Percentiles rank a stretch among this genome's conserved stretches.
Conservation (phyloP, 2,797 vertebrate species). For the Acrossocheilus fasciatus region DNA sequence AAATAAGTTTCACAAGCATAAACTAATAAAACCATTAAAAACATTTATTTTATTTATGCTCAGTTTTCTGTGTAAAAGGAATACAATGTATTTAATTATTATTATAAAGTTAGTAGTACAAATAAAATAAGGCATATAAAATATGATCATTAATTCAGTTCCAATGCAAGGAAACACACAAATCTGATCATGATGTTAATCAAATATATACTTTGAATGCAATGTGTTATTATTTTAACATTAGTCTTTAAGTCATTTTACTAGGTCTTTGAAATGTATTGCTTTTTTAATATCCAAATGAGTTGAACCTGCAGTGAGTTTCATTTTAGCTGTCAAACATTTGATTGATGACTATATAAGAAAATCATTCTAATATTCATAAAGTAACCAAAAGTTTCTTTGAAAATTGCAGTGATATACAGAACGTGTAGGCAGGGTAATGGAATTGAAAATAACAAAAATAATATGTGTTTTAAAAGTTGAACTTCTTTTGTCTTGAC, state of each 20-base stretch:
- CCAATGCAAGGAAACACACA: not conserved
- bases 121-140: not conserved
- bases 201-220: not conserved
- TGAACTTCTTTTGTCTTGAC: too few relatives aligned
- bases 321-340: not conserved
- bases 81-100: too few relatives aligned
- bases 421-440: not conserved
- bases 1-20: not conserved
- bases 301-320: not conserved
- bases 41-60: too few relatives aligned
- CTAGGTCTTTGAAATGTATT: not conserved
- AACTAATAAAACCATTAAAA: not conserved
- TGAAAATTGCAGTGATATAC: not conserved
- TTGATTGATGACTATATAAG: slow-evolving; percentile 16
- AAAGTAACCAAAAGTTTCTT: not conserved
- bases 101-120: too few relatives aligned
- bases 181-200: not conserved
- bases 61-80: too few relatives aligned
- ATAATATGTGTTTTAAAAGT: not conserved
- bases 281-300: not conserved
- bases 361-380: slow-evolving; percentile 7
- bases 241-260: not conserved
- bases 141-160: not conserved
- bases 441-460: not conserved
- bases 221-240: not conserved